Evolutionary conservation across 2,888 invertebrate species (phyloP), one percentile per base, ranked within the genome.

Genomic region (Arrhopalites spinosus): DNA sequence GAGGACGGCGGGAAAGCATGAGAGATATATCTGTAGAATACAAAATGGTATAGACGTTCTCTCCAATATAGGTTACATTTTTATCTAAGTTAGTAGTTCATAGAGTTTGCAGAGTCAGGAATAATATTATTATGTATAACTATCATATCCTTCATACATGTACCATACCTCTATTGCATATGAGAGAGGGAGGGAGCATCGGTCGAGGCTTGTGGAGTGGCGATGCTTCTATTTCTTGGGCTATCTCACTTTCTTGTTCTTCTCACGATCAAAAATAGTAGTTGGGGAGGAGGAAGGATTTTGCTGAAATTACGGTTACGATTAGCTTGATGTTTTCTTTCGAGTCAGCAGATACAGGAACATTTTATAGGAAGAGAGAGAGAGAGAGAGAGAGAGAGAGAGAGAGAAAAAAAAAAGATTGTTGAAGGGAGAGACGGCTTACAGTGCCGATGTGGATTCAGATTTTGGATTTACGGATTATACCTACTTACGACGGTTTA

Each of bases 331-430:
- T 70, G 29, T 70, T 59, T 17, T 59, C 59, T 17, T 69, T 56
- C 36, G 17, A 61, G 59, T 72, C 71, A 72, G 71, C 71, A 72
- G 71, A 72, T 72, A 61, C 61, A 45, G 23, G 59, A 25, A 70
- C 56, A 53, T 70, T 56, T 70, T 70, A 56, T 30, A 30, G 36
- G 20, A 63, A 63, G 27, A 27, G 27, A 20, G 66, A 30, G 15
- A n/a, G 29, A 59, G 11, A 25, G 20, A 13, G 20, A 25, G 2
- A 30, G 67, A 23, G 20, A 43, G 11, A 67, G 25, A 43, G 36
- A 1, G 20, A 67, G 36, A 7, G n/a, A 27, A 29, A 5, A 20
- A 67, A 1, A n/a, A 43, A 3, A 43, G 43, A 67, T n/a, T n/a
- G 63, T 63, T 11, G 11, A n/a, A 2, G 27, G 23, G 25, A 27